phyloP scores from a whole-genome alignment of 2,113 vertebrate genomes.

The Lasiurus borealis region DNA sequence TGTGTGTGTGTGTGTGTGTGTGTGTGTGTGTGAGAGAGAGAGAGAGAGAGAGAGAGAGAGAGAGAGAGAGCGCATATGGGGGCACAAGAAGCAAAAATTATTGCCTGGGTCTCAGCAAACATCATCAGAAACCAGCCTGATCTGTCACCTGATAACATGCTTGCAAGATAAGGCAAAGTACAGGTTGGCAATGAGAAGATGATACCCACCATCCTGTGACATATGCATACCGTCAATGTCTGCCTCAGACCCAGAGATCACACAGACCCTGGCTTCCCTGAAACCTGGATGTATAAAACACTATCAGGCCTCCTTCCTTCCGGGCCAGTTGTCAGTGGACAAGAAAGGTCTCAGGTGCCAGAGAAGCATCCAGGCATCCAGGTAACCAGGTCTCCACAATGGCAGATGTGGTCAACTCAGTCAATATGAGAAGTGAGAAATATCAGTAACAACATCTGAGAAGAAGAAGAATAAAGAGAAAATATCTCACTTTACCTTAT shows the following conservation, averaged over 20 bases:
- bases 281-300: fast-evolving
- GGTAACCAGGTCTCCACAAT: neutral
- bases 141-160: neutral
- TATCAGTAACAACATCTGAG: neutral
- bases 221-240: neutral
- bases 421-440: neutral
- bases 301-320: neutral
- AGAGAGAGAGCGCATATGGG: too few relatives aligned
- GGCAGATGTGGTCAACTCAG: neutral
- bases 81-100: neutral
- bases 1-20: too few relatives aligned
- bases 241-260: neutral
- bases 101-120: neutral
- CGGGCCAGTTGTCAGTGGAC: neutral
- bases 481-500: too few relatives aligned
- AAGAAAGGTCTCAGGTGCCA: neutral
- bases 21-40: too few relatives aligned
- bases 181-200: neutral
- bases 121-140: neutral
- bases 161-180: neutral
- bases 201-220: neutral
- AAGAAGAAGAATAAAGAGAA: too few relatives aligned
- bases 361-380: neutral
- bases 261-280: neutral
- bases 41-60: too few relatives aligned